Base-by-base conservation (phyloP, 2,113 vertebrate genomes). In the Xerus inauris region DNA sequence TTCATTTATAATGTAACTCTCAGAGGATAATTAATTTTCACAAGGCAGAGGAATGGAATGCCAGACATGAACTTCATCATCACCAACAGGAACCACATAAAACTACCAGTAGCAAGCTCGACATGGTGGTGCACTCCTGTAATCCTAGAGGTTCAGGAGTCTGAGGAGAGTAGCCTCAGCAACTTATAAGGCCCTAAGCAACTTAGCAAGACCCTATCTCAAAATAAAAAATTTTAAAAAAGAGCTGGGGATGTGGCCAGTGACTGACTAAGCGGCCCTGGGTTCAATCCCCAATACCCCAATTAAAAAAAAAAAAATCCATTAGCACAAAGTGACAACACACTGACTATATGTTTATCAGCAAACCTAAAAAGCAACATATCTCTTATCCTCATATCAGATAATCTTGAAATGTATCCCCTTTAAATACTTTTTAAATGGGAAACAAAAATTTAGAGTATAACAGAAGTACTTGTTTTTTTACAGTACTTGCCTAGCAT, bases 351-450 rank as follows among this genome's bases (percentile, higher is more conserved):
- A 75, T n/a, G 20, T 75, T 87, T 92, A 90, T 75, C 40, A 94
- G 40, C 12, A 30, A 90, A 45, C 38, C 45, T 83, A 13, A 89
- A 96, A 49, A 40, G 73, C 19, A 90, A 19, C 10, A 57, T 26
- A 93, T 26, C 8, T 86, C 38, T 94, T 35, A 82, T 65, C 3
- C 2, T 83, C 64, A 32, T 30, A 71, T 54, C 51, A 93, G 40
- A 94, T 79, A 54, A 97, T 40, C 6, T 77, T 42, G 76, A 51
- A 82, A 81, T 92, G 51, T 54, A 79, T 11, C 47, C 85, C 65
- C 35, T 38, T 94, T 87, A 94, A 94, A 64, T 88, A 86, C 20
- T 30, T 93, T 95, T n/a, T 82, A 59, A 88, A 62, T 88, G 40
- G 84, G 32, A 88, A 91, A 73, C 22, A 87, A 93, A 88, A 95